Evolutionary conservation across 2,113 vertebrate genomes (phyloP), one percentile per base, ranked within the genome.

Genomic region (Oxyura jamaicensis): DNA sequence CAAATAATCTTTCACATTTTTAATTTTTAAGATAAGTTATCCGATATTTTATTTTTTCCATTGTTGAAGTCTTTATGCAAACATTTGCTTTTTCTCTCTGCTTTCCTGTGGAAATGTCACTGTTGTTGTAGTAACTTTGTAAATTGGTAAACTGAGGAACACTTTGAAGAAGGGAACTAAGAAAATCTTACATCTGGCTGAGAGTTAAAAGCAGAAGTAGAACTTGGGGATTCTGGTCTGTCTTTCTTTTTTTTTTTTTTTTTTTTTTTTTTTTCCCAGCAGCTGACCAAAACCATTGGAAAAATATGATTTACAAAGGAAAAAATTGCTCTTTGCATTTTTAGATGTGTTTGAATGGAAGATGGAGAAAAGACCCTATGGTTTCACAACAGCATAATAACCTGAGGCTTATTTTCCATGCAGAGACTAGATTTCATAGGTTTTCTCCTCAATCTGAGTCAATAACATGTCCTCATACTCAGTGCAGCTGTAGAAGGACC

Each of bases 81-180:
- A 83, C 56, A 92, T 46, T 28, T 89, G 59, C 26, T 84, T 91
- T 79, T 88, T 46, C 33, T 83, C 39, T 80, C 35, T 60, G 22
- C 9, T 31, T 77, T 77, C 72, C 53, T 71, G 31, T 36, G 60
- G 55, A 39, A 44, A 58, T 25, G 10, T 48, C 0, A 0, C 58
- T 79, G 66, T 90, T 75, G 41, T 28, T 81, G 46, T 44, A 55
- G 50, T 50, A 53, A 33, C 66, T 94, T 95, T 44, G 33, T 6
- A 83, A 72, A 72, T 10, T 80, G 83, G 83, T 93, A 95, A 96
- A 96, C 92, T 92, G 93, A 96, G 81, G 77, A 78, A 89, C 26
- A 9, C 17, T 83, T 71, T 76, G 48, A 46, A 41, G 63, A 31
- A 75, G 62, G 35, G 26, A 92, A 65, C 41, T 41, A 50, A 80